phyloP scores from a whole-genome alignment of 1,140 invertebrate genomes.

The Battus philenor region DNA sequence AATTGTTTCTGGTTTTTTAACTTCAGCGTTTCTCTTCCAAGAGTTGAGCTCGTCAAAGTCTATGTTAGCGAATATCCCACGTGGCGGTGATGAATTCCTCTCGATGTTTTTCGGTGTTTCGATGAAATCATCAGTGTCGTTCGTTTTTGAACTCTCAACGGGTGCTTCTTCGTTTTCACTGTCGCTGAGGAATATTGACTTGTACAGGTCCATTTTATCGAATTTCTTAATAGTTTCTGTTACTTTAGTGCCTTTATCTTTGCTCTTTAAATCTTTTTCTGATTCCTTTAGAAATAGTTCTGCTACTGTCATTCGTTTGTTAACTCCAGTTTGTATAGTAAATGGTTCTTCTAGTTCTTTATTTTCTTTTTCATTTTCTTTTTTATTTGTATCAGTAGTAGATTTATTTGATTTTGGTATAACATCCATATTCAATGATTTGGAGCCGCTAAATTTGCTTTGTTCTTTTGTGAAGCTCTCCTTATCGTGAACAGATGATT shows the following conservation, averaged over 20 bases:
- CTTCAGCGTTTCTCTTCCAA: slow-evolving; percentile 56
- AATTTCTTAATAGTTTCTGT: slow-evolving; percentile 72
- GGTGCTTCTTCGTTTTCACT: slow-evolving; percentile 75
- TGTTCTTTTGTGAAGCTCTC: slow-evolving; percentile 75
- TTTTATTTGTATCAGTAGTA: slow-evolving; percentile 18
- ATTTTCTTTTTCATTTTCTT: slow-evolving; percentile 10
- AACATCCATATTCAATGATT: slow-evolving; percentile 32
- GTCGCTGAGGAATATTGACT: slow-evolving; percentile 81
- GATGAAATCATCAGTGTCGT: slow-evolving; percentile 31
- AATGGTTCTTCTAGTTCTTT: neutral
- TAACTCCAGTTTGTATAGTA: slow-evolving; percentile 13
- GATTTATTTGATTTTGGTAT: slow-evolving; percentile 17
- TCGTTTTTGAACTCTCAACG: slow-evolving; percentile 19
- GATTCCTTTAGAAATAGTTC: slow-evolving; percentile 73
- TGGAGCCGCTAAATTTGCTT: slow-evolving; percentile 57
- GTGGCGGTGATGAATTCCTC: slow-evolving; percentile 81
- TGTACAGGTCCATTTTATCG: slow-evolving; percentile 80
- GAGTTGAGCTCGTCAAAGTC: slow-evolving; percentile 79
- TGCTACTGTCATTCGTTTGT: slow-evolving; percentile 70
- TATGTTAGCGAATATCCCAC: slow-evolving; percentile 85
- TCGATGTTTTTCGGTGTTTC: slow-evolving; percentile 60
- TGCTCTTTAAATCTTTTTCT: slow-evolving; percentile 49
- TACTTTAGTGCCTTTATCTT: slow-evolving; percentile 34
- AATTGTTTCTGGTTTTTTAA: slow-evolving; percentile 24
- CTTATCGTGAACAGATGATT: slow-evolving; percentile 76